Conservation (phyloP, 1,140 invertebrate species). For the Trichonephila inaurata region DNA sequence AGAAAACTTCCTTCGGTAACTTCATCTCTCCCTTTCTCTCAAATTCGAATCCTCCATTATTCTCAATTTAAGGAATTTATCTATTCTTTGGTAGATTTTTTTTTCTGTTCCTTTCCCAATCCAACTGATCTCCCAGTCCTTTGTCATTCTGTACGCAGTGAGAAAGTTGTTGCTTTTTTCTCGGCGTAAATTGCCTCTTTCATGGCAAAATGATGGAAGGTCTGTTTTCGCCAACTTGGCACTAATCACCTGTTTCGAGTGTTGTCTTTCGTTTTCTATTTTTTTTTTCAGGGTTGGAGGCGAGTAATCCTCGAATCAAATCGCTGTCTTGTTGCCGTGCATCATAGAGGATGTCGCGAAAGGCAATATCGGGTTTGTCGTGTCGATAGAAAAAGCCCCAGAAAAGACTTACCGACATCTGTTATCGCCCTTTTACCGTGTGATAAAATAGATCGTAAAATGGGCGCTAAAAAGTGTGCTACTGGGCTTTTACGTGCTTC, state of each 20-base stretch:
- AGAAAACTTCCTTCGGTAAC: background rate
- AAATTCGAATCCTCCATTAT: slow-evolving; percentile 9
- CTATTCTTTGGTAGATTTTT: background rate
- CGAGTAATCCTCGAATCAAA: background rate
- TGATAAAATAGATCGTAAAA: slow-evolving; percentile 45
- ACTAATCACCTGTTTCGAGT: slow-evolving; percentile 53
- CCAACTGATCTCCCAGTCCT: slow-evolving; percentile 8
- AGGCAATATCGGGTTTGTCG: background rate
- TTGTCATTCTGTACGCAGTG: background rate
- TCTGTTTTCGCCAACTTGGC: slow-evolving; percentile 53
- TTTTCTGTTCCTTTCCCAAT: background rate
- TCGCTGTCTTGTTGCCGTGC: background rate
- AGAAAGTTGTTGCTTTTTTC: background rate
- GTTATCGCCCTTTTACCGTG: background rate
- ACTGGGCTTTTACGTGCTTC: background rate
- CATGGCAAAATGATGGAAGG: slow-evolving; percentile 55
- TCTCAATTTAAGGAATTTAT: slow-evolving; percentile 51
- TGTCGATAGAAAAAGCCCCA: background rate
- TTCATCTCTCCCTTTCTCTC: slow-evolving; percentile 8
- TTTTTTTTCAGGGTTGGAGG: background rate
- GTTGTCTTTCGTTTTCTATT: background rate
- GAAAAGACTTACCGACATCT: slow-evolving; percentile 34
- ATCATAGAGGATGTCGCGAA: background rate
- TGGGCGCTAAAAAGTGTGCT: slow-evolving; percentile 14
- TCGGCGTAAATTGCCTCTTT: slow-evolving; percentile 49